Base-by-base conservation (phyloP, 2,113 vertebrate genomes). In the Brachypteracias leptosomus region DNA sequence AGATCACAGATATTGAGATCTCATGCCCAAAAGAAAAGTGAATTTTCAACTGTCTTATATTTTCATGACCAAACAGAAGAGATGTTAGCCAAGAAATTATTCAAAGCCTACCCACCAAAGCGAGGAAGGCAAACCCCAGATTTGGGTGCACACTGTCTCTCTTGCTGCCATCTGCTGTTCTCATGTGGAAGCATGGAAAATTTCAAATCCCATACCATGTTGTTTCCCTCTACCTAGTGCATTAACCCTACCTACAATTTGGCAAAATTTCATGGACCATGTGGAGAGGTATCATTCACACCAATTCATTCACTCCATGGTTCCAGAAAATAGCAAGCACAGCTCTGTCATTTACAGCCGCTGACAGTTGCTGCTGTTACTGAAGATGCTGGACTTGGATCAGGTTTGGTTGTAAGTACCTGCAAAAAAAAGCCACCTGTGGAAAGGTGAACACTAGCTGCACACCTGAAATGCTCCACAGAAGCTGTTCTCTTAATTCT, bases 131-230 rank as follows among this genome's bases (percentile, higher is more conserved):
- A 87, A 94, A 31, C 16, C n/a, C 35, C 21, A 31, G 16, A 44
- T 71, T 51, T 57, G 29, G 59, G 22, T 4, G 28, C 47, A 55
- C 52, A 1, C 17, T 31, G 36, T 57, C 87, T 46, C 49, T 65
- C 57, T 17, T 96, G 89, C 91, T 95, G 96, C 96, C 96, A 95
- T 89, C 96, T 95, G 74, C 94, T 94, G 95, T 95, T 95, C 51
- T 28, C 13, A 3, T 1, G 19, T 20, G 66, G 89, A 79, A 95
- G 24, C 58, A 71, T 46, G 51, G 66, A 73, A 85, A 65, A 88
- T 38, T 44, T 57, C 70, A 46, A 75, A 52, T 19, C 13, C 4
- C 2, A 5, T 13, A 28, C n/a, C 49, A 12, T 36, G 25, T 52
- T 49, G 46, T 52, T 77, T 7, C 28, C 22, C 11, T 36, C 57